phyloP scores from a whole-genome alignment of 2,113 vertebrate species.

The Tychaedon coryphoeus region DNA sequence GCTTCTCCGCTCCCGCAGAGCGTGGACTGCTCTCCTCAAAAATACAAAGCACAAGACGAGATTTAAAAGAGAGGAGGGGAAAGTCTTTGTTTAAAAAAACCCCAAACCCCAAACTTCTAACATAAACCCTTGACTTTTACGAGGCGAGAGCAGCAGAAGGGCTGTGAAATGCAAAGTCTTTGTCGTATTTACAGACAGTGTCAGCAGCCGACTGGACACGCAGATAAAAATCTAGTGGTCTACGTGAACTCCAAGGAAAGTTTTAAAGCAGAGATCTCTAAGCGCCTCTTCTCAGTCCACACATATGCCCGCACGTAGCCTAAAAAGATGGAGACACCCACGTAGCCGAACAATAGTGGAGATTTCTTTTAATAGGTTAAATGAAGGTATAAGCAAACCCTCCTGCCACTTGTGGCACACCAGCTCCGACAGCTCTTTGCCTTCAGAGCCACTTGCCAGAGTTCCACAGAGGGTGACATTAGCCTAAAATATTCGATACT shows the following conservation, averaged over 20 bases:
- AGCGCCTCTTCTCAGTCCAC: not conserved
- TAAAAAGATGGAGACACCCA: not conserved
- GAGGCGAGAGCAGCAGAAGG: not conserved
- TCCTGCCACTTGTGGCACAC: not conserved
- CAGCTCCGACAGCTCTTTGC: not conserved
- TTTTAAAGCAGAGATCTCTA: not conserved
- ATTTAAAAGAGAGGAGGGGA: fast-evolving
- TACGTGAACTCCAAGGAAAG: not conserved
- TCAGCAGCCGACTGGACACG: not conserved
- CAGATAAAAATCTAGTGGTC: not conserved
- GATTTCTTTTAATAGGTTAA: not conserved
- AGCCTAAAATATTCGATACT: slow-evolving; percentile 5
- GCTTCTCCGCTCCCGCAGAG: not conserved
- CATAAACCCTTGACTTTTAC: not conserved
- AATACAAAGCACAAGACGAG: not conserved
- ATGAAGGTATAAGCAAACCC: not conserved
- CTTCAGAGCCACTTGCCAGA: not conserved
- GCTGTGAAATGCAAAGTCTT: not conserved
- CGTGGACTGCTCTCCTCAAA: not conserved
- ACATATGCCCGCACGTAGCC: not conserved
- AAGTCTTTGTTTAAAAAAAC: not conserved
- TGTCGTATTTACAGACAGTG: not conserved
- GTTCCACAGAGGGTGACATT: slow-evolving; percentile 27
- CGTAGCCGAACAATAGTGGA: not conserved
- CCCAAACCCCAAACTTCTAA: not conserved